Evolutionary conservation across 2,113 vertebrate genomes (phyloP).

Genomic region (Tupaia chinensis): DNA sequence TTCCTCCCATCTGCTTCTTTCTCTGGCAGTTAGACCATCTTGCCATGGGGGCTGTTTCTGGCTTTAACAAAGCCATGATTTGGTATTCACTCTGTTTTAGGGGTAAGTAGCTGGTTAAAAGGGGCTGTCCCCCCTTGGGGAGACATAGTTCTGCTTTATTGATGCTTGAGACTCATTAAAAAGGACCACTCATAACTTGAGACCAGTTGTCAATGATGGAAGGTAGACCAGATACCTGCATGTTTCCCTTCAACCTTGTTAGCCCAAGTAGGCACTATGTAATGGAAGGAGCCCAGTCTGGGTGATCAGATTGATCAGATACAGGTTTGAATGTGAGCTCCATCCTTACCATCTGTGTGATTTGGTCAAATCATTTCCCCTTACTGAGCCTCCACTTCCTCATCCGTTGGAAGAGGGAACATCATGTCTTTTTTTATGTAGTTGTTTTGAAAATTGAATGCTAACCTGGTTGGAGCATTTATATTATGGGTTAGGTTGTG

Average conservation of each 20-base stretch:
- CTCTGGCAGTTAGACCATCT: not conserved
- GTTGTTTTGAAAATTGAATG: conserved; percentile 36
- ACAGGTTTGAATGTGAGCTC: not conserved
- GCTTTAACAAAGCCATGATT: not conserved
- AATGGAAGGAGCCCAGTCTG: not conserved
- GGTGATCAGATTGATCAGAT: not conserved
- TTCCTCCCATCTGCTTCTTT: not conserved
- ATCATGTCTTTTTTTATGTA: not conserved
- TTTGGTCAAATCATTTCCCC: not conserved
- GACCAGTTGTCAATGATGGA: not conserved
- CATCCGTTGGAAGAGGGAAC: not conserved
- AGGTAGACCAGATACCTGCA: not conserved
- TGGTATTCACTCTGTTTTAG: not conserved
- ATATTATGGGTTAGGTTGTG: not conserved
- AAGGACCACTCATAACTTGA: not conserved
- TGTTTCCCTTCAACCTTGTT: not conserved
- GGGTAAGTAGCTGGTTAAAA: not conserved
- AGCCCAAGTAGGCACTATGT: rapidly evolving
- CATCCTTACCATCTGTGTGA: not conserved
- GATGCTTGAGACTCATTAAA: not conserved
- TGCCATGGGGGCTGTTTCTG: not conserved
- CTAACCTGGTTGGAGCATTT: not conserved
- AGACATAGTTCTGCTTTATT: not conserved
- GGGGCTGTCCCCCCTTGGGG: not conserved
- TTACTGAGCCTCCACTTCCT: not conserved